Conservation (phyloP, 2,888 invertebrate genomes). For the Drosophila rellima region DNA sequence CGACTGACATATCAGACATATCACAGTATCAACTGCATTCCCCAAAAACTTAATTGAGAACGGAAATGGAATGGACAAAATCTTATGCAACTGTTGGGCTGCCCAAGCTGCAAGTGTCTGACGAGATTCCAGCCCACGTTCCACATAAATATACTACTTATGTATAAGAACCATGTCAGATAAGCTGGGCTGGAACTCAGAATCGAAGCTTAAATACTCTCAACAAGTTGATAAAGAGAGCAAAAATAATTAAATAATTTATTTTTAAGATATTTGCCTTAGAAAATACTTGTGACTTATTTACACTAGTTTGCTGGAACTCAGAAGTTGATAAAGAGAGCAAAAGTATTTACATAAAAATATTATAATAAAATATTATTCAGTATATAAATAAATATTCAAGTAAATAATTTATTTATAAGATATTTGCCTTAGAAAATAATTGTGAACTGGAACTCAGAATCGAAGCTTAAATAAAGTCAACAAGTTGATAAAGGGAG, state of each 20-base stretch:
- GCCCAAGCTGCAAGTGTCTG: conserved; percentile 40
- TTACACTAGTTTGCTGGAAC: no score
- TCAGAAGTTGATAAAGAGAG: no score
- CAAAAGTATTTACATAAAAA: no score
- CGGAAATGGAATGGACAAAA: conserved; percentile 60
- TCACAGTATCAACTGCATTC: conserved; percentile 43
- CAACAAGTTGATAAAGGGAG: neutral
- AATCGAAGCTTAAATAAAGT: conserved; percentile 25
- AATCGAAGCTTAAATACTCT: conserved; percentile 27
- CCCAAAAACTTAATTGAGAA: conserved; percentile 66
- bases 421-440: no score
- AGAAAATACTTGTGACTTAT: no score
- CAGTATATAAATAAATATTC: no score
- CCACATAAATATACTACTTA: conserved; percentile 17
- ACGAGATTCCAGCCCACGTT: conserved; percentile 46
- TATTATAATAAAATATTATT: no score
- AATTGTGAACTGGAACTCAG: neutral
- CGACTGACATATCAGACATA: conserved; percentile 20
- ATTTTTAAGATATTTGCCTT: neutral
- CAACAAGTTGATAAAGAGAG: neutral
- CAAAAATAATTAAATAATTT: neutral
- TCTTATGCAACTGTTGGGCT: conserved; percentile 57
- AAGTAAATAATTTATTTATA: no score
- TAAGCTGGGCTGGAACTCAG: conserved; percentile 11
- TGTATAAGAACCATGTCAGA: conserved; percentile 27